phyloP scores from a whole-genome alignment of 1,140 invertebrate genomes.

The Cherax destructor region DNA sequence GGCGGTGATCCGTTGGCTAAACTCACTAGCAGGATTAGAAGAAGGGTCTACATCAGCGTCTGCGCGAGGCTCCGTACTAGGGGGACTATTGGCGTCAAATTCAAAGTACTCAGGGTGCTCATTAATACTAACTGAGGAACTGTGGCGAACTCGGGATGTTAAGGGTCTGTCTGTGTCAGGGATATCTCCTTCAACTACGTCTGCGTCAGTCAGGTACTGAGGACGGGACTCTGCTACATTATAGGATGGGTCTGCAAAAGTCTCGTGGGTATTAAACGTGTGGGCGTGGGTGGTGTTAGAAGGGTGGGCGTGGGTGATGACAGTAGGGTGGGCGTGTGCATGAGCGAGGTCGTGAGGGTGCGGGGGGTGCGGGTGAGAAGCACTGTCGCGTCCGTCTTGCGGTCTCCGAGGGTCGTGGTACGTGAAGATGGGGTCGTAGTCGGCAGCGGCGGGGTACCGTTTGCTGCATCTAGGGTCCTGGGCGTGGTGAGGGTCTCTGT shows the following conservation, averaged over 20 bases:
- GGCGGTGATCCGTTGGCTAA: slow-evolving; percentile 72
- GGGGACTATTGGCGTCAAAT: slow-evolving; percentile 74
- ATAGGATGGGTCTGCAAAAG: slow-evolving; percentile 62
- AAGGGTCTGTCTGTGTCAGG: slow-evolving; percentile 65
- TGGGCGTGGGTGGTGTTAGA: slow-evolving; percentile 63
- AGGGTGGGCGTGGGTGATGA: slow-evolving; percentile 58
- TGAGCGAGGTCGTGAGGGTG: slow-evolving; percentile 58
- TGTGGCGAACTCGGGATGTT: slow-evolving; percentile 70
- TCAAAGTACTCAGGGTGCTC: slow-evolving; percentile 76
- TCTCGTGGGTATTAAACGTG: slow-evolving; percentile 58
- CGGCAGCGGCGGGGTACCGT: slow-evolving; percentile 17
- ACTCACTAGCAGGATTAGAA: slow-evolving; percentile 74
- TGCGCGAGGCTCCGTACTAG: slow-evolving; percentile 72
- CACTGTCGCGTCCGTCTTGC: slow-evolving; percentile 55
- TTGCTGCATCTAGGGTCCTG: slow-evolving; percentile 4
- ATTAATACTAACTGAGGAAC: slow-evolving; percentile 75
- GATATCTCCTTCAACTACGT: slow-evolving; percentile 57
- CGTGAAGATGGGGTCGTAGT: slow-evolving; percentile 48
- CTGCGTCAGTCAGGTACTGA: slow-evolving; percentile 60
- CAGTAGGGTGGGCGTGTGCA: slow-evolving; percentile 53
- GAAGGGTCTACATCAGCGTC: slow-evolving; percentile 73
- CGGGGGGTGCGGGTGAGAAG: slow-evolving; percentile 64
- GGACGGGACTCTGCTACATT: slow-evolving; percentile 56
- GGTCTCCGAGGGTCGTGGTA: slow-evolving; percentile 44
- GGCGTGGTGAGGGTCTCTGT: slow-evolving; percentile 25